A percentile compares a stretch with the other conserved stretches of the same genome.
These are phyloP conservation scores for Drosophila kuntzei DNA, from an alignment of 2,888 invertebrate species.

Conservation along the genomic window DNA sequence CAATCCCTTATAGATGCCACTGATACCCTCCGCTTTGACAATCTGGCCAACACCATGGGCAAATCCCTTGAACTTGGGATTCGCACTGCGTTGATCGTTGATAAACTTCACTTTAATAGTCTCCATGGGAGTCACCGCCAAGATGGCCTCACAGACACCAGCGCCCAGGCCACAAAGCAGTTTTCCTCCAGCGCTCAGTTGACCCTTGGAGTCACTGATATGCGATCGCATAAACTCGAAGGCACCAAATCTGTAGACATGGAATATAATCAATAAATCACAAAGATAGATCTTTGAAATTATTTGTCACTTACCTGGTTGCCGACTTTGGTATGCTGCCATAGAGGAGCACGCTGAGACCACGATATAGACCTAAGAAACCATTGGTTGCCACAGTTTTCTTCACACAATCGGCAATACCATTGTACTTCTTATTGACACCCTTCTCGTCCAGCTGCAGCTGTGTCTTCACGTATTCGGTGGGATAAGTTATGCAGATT, in stretches of 20 bases:
- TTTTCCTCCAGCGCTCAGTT: slow-evolving; percentile 91
- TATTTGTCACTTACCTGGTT: slow-evolving; percentile 89
- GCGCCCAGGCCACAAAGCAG: slow-evolving; percentile 97
- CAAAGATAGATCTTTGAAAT: neutral
- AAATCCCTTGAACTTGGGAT: slow-evolving; percentile 96
- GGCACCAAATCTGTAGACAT: slow-evolving; percentile 93
- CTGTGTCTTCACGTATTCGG: slow-evolving; percentile 99
- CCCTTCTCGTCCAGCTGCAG: slow-evolving; percentile 98
- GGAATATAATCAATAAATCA: neutral
- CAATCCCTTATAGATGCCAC: slow-evolving; percentile 96
- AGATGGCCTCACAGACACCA: slow-evolving; percentile 96
- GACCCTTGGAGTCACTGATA: slow-evolving; percentile 92
- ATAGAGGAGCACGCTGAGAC: slow-evolving; percentile 97
- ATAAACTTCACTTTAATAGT: slow-evolving; percentile 99
- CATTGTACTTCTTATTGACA: slow-evolving; percentile 88
- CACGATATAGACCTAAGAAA: slow-evolving; percentile 96
- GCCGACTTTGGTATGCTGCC: slow-evolving; percentile 99
- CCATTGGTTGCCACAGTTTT: slow-evolving; percentile 96
- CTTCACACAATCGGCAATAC: slow-evolving; percentile 95
- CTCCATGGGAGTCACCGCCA: slow-evolving; percentile 99
- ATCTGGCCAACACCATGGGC: slow-evolving; percentile 96
- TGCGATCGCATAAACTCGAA: slow-evolving; percentile 96
- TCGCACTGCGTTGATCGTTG: slow-evolving; percentile 96
- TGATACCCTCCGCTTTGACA: slow-evolving; percentile 91
- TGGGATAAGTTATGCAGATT: slow-evolving; percentile 99